These are phyloP conservation scores for Scartelaos histophorus DNA, from an alignment of 2,113 vertebrate genomes.

Conservation along the genomic window DNA sequence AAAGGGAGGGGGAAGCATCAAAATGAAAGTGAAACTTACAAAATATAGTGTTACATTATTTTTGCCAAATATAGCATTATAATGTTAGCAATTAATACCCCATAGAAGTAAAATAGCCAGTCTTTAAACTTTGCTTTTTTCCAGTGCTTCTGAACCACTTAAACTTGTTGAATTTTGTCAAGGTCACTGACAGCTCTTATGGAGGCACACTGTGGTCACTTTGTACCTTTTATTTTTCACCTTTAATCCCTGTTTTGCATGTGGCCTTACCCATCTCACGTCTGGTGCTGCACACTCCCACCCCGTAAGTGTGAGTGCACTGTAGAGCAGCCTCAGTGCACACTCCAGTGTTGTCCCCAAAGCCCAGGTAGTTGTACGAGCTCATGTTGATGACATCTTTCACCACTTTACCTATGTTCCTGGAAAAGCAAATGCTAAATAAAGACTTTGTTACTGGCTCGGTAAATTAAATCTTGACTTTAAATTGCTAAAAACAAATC, in stretches of 20 bases:
- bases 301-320: slow-evolving; percentile 83
- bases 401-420: slow-evolving; percentile 89
- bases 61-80: no score
- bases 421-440: slow-evolving; percentile 62
- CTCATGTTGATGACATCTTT: slow-evolving; percentile 96
- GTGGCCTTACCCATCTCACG: slow-evolving; percentile 88
- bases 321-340: slow-evolving; percentile 84
- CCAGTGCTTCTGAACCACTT: slow-evolving; percentile 11
- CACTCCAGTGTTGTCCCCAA: slow-evolving; percentile 85
- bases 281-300: slow-evolving; percentile 88
- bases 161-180: not conserved
- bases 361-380: slow-evolving; percentile 98
- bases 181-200: not conserved
- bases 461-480: not conserved
- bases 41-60: no score
- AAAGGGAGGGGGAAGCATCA: no score
- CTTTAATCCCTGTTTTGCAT: not conserved
- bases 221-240: not conserved
- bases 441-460: not conserved
- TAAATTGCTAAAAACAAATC: not conserved
- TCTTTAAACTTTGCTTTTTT: not conserved
- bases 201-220: not conserved
- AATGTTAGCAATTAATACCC: no score
- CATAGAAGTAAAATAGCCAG: no score
- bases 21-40: no score